Evolutionary conservation across 2,113 vertebrate genomes (phyloP), one percentile per base, ranked within the genome.

Genomic region (Osmerus mordax): DNA sequence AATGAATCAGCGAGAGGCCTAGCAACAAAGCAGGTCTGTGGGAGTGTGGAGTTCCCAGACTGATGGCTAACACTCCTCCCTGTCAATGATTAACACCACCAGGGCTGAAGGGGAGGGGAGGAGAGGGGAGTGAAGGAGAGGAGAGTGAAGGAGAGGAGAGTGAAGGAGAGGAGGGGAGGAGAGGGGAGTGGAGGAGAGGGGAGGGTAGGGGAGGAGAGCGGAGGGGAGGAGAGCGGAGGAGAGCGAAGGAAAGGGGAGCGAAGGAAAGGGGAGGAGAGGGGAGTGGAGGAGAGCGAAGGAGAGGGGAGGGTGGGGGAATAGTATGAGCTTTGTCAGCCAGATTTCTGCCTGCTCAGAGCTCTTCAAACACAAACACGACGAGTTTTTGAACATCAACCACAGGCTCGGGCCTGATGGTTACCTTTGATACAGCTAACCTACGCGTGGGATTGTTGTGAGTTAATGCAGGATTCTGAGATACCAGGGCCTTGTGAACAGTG

Each of bases 61-160:
- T 7, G 32, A 21, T 67, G 19, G 71, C 19, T 66, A 41, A 58
- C 52, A 41, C 28, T 59, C 68, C 52, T 61, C 21, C 18, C 32
- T 54, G 52, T 41, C 63, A 32, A 66, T 83, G 70, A 88, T 88
- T 86, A 85, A 86, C 81, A 86, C 75, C 65, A 81, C 65, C 73
- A 76, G 70, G 74, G 52, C 5, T 52, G 47, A 19, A 68, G 25
- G 51, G 2, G n/a, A 19, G n/a, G 55, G 41, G 41, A 36, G 32
- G 32, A 36, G 41, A 47, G 41, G 41, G 41, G 7, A 11, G 6
- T 4, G 9, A 2, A 6, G 41, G 41, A 7, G 41, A 36, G 54
- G 2, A 7, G 18, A 18, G 18, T 5, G 18, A 4, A 14, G 54
- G 18, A 18, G 18, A 18, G 18, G 54, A 1, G 54, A 55, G 8